A percentile compares a stretch with the other conserved stretches of the same genome.
Evolutionary conservation across 2,113 vertebrate genomes (phyloP).

Genomic region (Baryphthengus martii): DNA sequence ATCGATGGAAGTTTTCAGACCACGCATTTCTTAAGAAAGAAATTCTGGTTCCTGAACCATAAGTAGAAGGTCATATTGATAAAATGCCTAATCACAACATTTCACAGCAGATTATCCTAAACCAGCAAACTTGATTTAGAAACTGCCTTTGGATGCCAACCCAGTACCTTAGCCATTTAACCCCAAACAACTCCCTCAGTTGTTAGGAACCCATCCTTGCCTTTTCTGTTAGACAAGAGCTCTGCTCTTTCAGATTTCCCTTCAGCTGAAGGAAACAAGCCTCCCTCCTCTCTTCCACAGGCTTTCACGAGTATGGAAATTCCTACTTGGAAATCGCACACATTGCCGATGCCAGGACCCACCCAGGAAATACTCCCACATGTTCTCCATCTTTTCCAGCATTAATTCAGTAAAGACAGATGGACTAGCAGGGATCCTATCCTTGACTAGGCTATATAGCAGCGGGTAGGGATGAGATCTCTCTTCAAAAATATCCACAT

Average conservation of each 20-base stretch:
- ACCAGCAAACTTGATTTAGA: not conserved
- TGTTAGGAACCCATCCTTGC: rapidly evolving
- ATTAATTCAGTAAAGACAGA: not conserved
- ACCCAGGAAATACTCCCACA: not conserved
- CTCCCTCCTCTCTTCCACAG: not conserved
- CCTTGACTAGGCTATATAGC: not conserved
- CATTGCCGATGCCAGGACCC: not conserved
- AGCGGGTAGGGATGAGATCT: not conserved
- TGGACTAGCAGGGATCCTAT: not conserved
- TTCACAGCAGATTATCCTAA: not conserved
- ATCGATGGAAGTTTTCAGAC: not conserved
- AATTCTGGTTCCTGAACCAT: not conserved
- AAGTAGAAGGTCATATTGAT: not conserved
- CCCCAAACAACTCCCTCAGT: not conserved
- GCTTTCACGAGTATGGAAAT: not conserved
- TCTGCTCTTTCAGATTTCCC: not conserved
- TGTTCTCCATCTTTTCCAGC: not conserved
- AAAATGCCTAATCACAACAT: not conserved
- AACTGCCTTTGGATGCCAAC: not conserved
- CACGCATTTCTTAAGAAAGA: not conserved
- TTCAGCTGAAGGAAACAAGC: not conserved
- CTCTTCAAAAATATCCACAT: not conserved
- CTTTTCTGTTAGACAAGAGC: not conserved
- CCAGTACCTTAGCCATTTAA: not conserved
- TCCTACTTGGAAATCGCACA: not conserved